These are phyloP conservation scores for Columba janthina DNA, from an alignment of 2,113 vertebrate species.

Conservation along the genomic window DNA sequence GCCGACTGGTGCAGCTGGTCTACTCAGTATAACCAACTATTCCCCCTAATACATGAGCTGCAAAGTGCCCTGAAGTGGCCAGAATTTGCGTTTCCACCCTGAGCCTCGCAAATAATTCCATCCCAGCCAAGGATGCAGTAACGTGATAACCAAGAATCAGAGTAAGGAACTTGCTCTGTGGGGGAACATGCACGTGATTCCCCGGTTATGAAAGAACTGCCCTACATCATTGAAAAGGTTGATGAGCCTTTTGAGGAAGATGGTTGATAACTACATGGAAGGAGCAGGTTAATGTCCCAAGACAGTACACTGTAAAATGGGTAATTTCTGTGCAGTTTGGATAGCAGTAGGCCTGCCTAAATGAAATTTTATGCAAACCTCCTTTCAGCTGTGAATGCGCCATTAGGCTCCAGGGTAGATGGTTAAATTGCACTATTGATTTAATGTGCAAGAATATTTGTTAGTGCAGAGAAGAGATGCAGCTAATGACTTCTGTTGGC, in stretches of 20 bases:
- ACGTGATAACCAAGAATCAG: background rate
- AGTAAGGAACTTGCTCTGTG: background rate
- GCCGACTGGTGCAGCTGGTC: background rate
- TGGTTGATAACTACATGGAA: background rate
- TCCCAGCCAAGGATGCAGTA: accelerated
- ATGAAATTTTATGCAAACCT: conserved; percentile 34
- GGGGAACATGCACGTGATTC: background rate
- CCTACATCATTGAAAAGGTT: background rate
- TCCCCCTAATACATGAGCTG: background rate
- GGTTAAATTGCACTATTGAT: conserved; percentile 44
- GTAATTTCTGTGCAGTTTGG: conserved; percentile 19
- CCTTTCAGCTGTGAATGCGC: background rate
- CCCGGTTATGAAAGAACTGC: background rate
- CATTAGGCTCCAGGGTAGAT: conserved; percentile 32
- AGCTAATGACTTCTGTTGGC: conserved; percentile 40
- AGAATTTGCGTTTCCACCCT: background rate
- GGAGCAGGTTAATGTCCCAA: conserved; percentile 51
- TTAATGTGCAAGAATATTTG: conserved; percentile 37
- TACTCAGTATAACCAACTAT: background rate
- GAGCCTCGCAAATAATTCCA: background rate
- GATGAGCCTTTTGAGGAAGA: conserved; percentile 1
- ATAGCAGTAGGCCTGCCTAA: background rate
- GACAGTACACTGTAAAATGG: conserved; percentile 27
- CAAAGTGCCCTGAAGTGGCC: accelerated
- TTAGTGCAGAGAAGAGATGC: conserved; percentile 14